A percentile compares a stretch with the other conserved stretches of the same genome.
Evolutionary conservation across 2,113 vertebrate species (phyloP).

Genomic region (Hippocampus barbouri): DNA sequence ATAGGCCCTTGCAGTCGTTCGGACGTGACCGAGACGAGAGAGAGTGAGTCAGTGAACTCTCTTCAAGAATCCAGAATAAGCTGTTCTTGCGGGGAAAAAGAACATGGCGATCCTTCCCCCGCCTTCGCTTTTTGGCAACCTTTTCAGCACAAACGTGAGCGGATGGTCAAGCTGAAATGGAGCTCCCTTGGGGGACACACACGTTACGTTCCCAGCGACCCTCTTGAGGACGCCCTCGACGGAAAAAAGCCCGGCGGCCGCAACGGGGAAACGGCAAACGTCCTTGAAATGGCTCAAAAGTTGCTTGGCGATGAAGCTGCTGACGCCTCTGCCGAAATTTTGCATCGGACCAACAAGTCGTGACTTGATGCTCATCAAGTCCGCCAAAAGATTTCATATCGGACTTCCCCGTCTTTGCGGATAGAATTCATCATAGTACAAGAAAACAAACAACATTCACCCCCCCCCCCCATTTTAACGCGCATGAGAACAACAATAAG

Average conservation of each 20-base stretch:
- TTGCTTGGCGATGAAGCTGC: background rate
- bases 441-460: no score
- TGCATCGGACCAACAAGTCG: slow-evolving; percentile 17
- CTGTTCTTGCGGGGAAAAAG: slow-evolving; percentile 34
- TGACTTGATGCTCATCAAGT: slow-evolving; percentile 48
- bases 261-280: slow-evolving; percentile 22
- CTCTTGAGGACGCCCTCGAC: slow-evolving; percentile 18
- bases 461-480: no score
- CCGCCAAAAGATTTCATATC: slow-evolving; percentile 47
- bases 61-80: slow-evolving; percentile 42
- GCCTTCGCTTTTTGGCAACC: slow-evolving; percentile 4
- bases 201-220: slow-evolving; percentile 25
- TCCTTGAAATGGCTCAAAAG: background rate
- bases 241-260: background rate
- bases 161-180: slow-evolving; percentile 26
- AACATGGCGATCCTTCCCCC: slow-evolving; percentile 16
- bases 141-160: slow-evolving; percentile 42
- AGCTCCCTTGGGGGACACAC: slow-evolving; percentile 30
- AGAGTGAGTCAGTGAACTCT: slow-evolving; percentile 8
- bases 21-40: background rate
- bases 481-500: no score
- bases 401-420: slow-evolving; percentile 38
- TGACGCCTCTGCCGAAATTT: background rate
- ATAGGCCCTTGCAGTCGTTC: background rate
- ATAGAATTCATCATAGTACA: background rate